Base-by-base conservation (phyloP, 1,140 invertebrate genomes). In the Tetraneura akinire region DNA sequence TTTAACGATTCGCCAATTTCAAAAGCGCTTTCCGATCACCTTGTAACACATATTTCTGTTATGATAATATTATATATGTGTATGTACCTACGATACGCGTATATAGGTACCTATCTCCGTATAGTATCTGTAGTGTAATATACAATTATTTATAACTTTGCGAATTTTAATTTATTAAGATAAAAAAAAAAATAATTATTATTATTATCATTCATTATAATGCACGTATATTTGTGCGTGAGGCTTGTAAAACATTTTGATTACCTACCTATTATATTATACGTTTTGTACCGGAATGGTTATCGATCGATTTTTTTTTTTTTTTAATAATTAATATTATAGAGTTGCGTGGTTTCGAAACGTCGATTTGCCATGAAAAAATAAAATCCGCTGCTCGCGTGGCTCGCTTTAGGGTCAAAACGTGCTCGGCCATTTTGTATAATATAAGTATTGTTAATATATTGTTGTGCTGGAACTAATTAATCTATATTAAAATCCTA, bases 11-110 rank as follows among this genome's bases (percentile, higher is more conserved):
- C 53, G 37, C 74, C 74, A 60, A 78, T 62, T 78, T 47, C 55
- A 45, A 78, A 78, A 71, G 13, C 47, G 68, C 23, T 60, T 37
- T 37, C 55, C 74, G 37, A 78, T 78, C 55, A 78, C 74, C 74
- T 78, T 78, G 74, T 78, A 78, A 57, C 74, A 78, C 55, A 78
- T 78, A n/a, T n/a, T n/a, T n/a, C n/a, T n/a, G n/a, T n/a, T n/a
- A n/a, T n/a, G n/a, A n/a, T n/a, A n/a, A n/a, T n/a, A n/a, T n/a
- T n/a, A n/a, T n/a, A n/a, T n/a, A n/a, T n/a, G n/a, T n/a, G n/a
- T n/a, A n/a, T n/a, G n/a, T n/a, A n/a, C n/a, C n/a, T n/a, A n/a
- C n/a, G n/a, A n/a, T n/a, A n/a, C n/a, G n/a, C n/a, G n/a, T n/a
- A n/a, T n/a, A n/a, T n/a, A n/a, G n/a, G n/a, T n/a, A n/a, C n/a